phyloP scores from a whole-genome alignment of 2,888 invertebrate species.

The Norana najaformis region DNA sequence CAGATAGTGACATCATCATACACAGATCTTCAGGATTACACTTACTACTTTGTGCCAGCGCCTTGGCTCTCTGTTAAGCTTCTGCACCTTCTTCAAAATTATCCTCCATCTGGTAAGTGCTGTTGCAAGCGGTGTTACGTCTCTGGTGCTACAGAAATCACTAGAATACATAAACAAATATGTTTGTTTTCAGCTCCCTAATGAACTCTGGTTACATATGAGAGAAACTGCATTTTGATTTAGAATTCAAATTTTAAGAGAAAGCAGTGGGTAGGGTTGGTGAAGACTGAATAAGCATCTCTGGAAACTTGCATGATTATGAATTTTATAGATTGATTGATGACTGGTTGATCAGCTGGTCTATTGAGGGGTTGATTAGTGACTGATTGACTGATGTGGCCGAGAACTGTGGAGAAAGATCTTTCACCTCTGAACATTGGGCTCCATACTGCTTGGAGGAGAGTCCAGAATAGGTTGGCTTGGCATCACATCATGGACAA shows the following conservation, averaged over 20 bases:
- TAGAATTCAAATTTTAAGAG: background rate
- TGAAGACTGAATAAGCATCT: background rate
- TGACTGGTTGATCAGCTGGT: background rate
- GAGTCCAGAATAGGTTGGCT: no score
- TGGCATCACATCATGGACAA: no score
- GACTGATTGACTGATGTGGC: no score
- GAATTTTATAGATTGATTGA: background rate
- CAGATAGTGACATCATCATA: conserved; percentile 98
- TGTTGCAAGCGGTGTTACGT: background rate
- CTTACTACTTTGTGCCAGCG: conserved; percentile 99
- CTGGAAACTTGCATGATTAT: background rate
- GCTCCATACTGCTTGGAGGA: no score
- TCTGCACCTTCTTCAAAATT: conserved; percentile 91
- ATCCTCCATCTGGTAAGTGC: conserved; percentile 84
- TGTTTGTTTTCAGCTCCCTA: background rate
- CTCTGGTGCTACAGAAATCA: background rate
- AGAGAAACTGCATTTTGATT: background rate
- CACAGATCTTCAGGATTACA: conserved; percentile 98
- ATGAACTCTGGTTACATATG: background rate
- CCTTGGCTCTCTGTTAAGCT: conserved; percentile 99
- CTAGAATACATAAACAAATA: no score
- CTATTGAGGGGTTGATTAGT: background rate
- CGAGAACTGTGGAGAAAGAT: no score
- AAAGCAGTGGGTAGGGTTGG: background rate
- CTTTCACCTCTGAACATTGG: no score